These are phyloP conservation scores for Amphilophus citrinellus DNA, from an alignment of 2,113 vertebrate genomes.

Conservation along the genomic window DNA sequence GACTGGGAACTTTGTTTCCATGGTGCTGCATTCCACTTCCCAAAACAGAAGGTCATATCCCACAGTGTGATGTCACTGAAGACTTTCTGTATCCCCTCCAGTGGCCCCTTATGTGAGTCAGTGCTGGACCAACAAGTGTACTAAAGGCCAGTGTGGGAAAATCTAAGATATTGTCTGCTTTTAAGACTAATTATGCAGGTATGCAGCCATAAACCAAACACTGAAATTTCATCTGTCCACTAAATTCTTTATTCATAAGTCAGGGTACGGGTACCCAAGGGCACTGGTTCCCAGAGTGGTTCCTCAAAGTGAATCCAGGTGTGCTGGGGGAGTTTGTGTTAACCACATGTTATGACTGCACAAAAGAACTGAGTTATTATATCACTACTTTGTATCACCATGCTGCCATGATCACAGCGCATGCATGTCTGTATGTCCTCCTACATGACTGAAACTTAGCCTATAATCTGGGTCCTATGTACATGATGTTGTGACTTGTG, in stretches of 20 bases:
- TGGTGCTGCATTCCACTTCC: constrained; percentile 55
- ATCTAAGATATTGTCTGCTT: neutral
- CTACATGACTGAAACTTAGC: neutral
- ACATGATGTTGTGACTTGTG: too few relatives aligned
- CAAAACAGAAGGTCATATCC: constrained; percentile 56
- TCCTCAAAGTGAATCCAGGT: neutral
- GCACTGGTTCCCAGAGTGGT: neutral
- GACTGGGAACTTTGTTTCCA: constrained; percentile 27
- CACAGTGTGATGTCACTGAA: constrained; percentile 46
- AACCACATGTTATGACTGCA: neutral
- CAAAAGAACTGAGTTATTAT: neutral
- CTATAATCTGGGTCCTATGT: too few relatives aligned
- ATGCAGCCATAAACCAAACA: neutral
- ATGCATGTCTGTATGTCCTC: neutral
- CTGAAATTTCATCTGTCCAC: neutral
- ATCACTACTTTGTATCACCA: neutral
- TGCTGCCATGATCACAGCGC: too few relatives aligned
- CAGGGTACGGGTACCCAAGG: neutral
- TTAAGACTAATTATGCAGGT: neutral
- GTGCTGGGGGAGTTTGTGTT: neutral
- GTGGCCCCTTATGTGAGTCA: constrained; percentile 3
- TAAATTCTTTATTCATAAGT: neutral
- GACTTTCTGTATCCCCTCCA: constrained; percentile 26
- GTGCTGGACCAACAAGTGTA: neutral
- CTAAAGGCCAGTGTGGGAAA: neutral